phyloP scores from a whole-genome alignment of 1,140 invertebrate species.

The Prorops nasuta region DNA sequence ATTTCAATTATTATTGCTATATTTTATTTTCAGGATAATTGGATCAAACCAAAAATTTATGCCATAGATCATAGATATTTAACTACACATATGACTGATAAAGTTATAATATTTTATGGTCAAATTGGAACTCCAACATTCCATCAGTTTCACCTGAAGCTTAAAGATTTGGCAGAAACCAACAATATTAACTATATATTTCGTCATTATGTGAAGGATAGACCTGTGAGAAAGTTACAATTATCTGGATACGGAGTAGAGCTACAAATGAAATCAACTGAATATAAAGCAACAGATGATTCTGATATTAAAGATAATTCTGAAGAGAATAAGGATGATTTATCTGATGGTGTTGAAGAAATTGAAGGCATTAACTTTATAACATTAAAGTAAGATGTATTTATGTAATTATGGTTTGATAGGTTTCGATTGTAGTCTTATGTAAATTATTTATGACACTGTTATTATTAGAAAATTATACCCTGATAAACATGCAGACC shows the following conservation, averaged over 20 bases:
- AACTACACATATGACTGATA: slow-evolving; percentile 66
- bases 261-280: slow-evolving; percentile 97
- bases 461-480: slow-evolving; percentile 64
- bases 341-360: slow-evolving; percentile 63
- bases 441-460: neutral
- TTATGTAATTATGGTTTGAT: neutral
- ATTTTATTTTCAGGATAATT: slow-evolving; percentile 37
- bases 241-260: slow-evolving; percentile 98
- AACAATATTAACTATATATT: slow-evolving; percentile 82
- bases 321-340: slow-evolving; percentile 54
- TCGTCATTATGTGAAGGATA: slow-evolving; percentile 79
- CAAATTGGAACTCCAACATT: slow-evolving; percentile 80
- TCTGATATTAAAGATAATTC: slow-evolving; percentile 66
- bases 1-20: neutral
- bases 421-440: neutral
- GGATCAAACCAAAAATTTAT: slow-evolving; percentile 61
- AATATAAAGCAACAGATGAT: slow-evolving; percentile 99
- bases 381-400: slow-evolving; percentile 66
- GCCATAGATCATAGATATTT: slow-evolving; percentile 85
- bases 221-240: slow-evolving; percentile 63
- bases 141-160: slow-evolving; percentile 68
- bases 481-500: slow-evolving; percentile 68
- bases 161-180: slow-evolving; percentile 66
- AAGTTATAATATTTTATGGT: slow-evolving; percentile 81
- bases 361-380: slow-evolving; percentile 91